These are phyloP conservation scores for Entelurus aequoreus DNA, from an alignment of 2,113 vertebrate genomes.

Conservation along the genomic window DNA sequence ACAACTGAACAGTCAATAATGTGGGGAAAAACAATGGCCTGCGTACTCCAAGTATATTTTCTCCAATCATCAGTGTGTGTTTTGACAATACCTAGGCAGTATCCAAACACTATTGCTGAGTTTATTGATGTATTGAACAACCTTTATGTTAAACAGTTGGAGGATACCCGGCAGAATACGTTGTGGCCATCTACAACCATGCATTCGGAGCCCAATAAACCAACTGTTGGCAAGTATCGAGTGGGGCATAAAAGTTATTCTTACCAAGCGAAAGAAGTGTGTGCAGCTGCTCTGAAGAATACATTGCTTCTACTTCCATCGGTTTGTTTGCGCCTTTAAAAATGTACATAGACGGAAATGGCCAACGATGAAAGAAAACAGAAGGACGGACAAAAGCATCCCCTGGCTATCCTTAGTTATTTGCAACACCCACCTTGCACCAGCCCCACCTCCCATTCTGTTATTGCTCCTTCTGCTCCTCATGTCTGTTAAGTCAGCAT, in stretches of 20 bases:
- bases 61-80: constrained; percentile 2
- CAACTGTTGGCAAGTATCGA: constrained; percentile 3
- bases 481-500: constrained; percentile 74
- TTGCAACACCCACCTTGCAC: constrained; percentile 5
- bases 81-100: not conserved
- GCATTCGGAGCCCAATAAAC: not conserved
- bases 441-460: constrained; percentile 32
- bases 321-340: constrained; percentile 2
- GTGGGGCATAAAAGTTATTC: not conserved
- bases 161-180: too few species aligned
- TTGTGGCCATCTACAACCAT: too few species aligned
- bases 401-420: constrained; percentile 8
- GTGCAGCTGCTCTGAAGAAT: not conserved
- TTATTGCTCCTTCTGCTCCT: constrained; percentile 69
- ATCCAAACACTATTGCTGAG: too few species aligned
- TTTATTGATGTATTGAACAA: too few species aligned
- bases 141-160: too few species aligned
- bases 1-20: too few species aligned
- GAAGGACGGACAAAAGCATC: constrained; percentile 13
- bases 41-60: not conserved
- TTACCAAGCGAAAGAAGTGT: constrained; percentile 6
- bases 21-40: too few species aligned
- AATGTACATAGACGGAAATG: constrained; percentile 1
- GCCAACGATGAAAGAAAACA: constrained; percentile 1
- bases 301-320: constrained; percentile 2